Base-by-base conservation (phyloP, 2,113 vertebrate genomes). In the Campylomormyrus numenius region DNA sequence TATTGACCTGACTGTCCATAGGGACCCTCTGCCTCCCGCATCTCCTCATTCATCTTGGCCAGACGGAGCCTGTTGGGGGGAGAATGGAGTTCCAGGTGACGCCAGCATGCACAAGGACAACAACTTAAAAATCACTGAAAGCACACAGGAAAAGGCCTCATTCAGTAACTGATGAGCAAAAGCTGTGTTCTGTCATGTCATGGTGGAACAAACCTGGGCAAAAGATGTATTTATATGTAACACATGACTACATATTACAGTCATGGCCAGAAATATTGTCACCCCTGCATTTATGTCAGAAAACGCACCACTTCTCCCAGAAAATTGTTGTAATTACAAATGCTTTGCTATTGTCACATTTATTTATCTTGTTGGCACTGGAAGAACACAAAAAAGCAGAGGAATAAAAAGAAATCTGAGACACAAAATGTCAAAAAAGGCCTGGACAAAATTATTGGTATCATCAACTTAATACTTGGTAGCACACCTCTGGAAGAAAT, bases 11-110 rank as follows among this genome's bases (percentile, higher is more conserved):
- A 96, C 94, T 98, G 98, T 94, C 97, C 98, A 94, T 98, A 99
- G 88, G 97, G 97, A 88, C 98, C 98, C 95, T 99, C 98, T 0
- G 98, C 97, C 95, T 99, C 98, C 5, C 98, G 97, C 98, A 99
- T 99, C 94, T 99, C 98, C 94, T 99, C 98, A 53, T 99, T 99
- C 98, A 99, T 99, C 96, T 98, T 97, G 88, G 98, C 98, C 92
- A 99, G 94, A 42, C 98, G 97, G 94, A 99, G 94, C 94, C 98
- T 99, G 88, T 5, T 24, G 21, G 15, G 80, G 48, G 48, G 62
- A 48, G 35, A 42, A 80, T 42, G 13, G 74, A 19, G 70, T 77
- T 1, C 70, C 70, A 77, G 31, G 13, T 77, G 15, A 39, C 15
- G 35, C 11, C 70, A 19, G 31, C 31, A 1, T 77, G 70, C 31